Evolutionary conservation across 2,888 invertebrate species (phyloP).

Genomic region (Troilus luridus): DNA sequence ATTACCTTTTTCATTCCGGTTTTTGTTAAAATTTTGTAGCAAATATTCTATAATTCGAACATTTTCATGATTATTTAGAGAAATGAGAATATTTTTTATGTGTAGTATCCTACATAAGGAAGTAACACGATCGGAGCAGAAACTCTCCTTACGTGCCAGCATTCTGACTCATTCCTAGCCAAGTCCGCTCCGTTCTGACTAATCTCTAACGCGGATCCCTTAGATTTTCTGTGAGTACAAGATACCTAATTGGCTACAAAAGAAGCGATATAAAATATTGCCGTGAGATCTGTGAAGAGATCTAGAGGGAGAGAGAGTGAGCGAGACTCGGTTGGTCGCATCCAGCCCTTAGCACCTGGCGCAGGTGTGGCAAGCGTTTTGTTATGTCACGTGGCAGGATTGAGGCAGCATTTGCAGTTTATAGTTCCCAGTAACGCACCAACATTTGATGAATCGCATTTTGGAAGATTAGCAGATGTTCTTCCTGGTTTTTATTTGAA

Average conservation of each 20-base stretch:
- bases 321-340: not conserved
- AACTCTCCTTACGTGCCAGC: not conserved
- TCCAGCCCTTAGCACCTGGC: not conserved
- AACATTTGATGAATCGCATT: not conserved
- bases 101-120: not conserved
- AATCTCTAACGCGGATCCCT: not conserved
- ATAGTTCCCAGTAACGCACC: not conserved
- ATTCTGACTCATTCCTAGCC: not conserved
- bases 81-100: no score
- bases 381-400: conserved; percentile 31
- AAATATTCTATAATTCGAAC: no score
- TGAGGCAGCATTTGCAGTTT: not conserved
- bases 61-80: no score
- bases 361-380: conserved; percentile 38
- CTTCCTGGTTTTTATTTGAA: not conserved
- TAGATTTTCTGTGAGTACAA: not conserved
- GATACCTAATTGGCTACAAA: not conserved
- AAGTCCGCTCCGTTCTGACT: not conserved
- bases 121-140: not conserved
- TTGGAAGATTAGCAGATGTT: not conserved
- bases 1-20: no score
- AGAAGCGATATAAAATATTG: conserved; percentile 21
- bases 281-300: conserved; percentile 28
- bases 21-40: no score
- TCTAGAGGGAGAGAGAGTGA: not conserved